Base-by-base conservation (phyloP, 2,888 invertebrate species). In the Amiota minor region DNA sequence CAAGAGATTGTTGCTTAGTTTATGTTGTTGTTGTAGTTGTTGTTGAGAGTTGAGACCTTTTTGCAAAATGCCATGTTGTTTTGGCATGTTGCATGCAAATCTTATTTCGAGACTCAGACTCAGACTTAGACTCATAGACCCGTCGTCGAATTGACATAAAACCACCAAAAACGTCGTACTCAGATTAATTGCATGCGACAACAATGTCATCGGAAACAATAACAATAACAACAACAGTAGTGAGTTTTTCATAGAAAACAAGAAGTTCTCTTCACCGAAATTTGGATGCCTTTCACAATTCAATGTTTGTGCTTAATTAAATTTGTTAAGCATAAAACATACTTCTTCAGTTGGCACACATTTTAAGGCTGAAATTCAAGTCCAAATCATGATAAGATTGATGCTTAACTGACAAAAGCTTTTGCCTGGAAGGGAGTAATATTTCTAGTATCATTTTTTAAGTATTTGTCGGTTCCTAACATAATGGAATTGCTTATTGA, bases 81-180 rank as follows among this genome's bases (percentile, higher is more conserved):
- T 62, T 62, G 6, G 35, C 35, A 35, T 35, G 85, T 81, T 79
- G 78, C 85, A 84, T 81, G 83, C 86, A 83, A 85, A 85, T 56
- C 56, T 61, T 20, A 35, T 8, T 4, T 6, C 35, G 4, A 35
- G 35, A 35, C 35, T 6, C 35, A 35, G 35, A 6, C 35, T 4
- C 35, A 35, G 35, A 35, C 35, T 35, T 6, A 23, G n/a, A n/a
- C 3, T 23, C 23, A 35, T 35, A n/a, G n/a, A 35, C 35, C 35
- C 35, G 35, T 35, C 35, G 35, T 35, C 35, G 35, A 35, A 35
- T 35, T 35, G 35, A 35, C 35, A 35, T 35, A 35, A 35, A 35
- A 35, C 35, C 35, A 35, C 35, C 35, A 35, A 35, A 35, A 35
- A 35, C 6, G 35, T 35, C 35, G 35, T 35, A 35, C 45, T 35